Base-by-base conservation (phyloP, 2,888 invertebrate species). In the Erebia ligea region DNA sequence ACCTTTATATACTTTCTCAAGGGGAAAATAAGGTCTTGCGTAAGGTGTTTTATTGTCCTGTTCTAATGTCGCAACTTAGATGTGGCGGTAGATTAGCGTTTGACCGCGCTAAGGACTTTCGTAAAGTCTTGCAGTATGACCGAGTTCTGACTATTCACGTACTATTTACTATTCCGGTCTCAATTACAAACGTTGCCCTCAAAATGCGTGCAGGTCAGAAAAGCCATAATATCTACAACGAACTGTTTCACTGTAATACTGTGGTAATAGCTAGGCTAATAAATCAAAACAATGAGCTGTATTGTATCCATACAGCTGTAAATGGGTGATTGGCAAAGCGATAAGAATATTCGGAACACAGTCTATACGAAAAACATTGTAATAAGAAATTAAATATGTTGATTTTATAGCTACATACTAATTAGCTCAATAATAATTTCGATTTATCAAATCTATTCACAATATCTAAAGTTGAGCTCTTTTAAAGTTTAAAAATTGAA, bases 131-230 rank as follows among this genome's bases (percentile, higher is more conserved):
- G 80, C 81, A 81, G 81, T 76, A 71, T 77, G 80, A 75, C 81
- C 80, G 81, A 76, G 75, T 79, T 82, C 76, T 73, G 17, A 54
- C 62, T 74, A 71, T 82, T 80, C 80, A 82, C 80, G 79, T 83
- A 73, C 80, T 77, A 78, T 82, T 84, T 82, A 79, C 74, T 75
- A 78, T 79, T 81, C 72, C 70, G 71, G 72, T 74, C 75, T 80
- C 80, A 80, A 78, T 77, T 80, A 77, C 79, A 78, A 78, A 79
- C 77, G 67, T 72, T 68, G 70, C 52, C 69, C 68, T 67, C 68
- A 66, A 62, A 69, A 62, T 59, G 59, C 56, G 34, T 45, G 34
- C 66, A 19, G 68, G 70, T 73, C 71, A 68, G 56, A 19, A 67
- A 64, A 70, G 61, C 50, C 45, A 67, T 48, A 58, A 65, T 59